Evolutionary conservation across 2,113 vertebrate species (phyloP), one percentile per base, ranked within the genome.

Genomic region (Plotosus lineatus): DNA sequence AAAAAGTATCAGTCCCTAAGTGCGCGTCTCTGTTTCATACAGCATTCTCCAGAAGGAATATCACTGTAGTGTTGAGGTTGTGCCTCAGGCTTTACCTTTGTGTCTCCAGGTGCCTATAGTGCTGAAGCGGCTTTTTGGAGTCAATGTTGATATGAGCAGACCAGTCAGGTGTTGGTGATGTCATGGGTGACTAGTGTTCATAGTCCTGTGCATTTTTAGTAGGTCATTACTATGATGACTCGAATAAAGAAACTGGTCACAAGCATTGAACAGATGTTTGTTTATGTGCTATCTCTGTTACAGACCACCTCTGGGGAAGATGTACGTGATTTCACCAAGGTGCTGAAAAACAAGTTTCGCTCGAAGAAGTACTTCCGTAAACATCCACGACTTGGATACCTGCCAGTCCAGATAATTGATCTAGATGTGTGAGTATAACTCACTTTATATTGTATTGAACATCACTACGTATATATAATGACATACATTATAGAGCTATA

Each of bases 321-420:
- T 83, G 96, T 99, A 71, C 93, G 97, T 3, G 98, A 99, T 89
- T 99, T 99, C 90, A 99, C 97, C 0, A 98, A 97, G 90, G 98
- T 99, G 85, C 91, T 99, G 88, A 98, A 98, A 91, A 99, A 99
- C 89, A 99, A 99, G 86, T 99, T 99, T 89, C 91, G 97, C 56
- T 98, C 98, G 0, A 99, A 99, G 92, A 98, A 98, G 85, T 98
- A 99, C 90, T 99, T 97, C 40, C 95, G 96, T 84, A 99, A 99
- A 78, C 98, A 99, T 81, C 97, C 96, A 1, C 94, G 97, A 2
- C 94, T 99, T 56, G 98, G 98, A 79, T 99, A 99, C 90, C 88
- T 99, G 11, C 98, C 98, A 0, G 98, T 99, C 28, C 98, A 99
- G 91, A 98, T 96, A 0, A 77, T 94, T 94, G 88, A 94, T 89